phyloP scores from a whole-genome alignment of 2,113 vertebrate genomes.

The Sapayoa aenigma region DNA sequence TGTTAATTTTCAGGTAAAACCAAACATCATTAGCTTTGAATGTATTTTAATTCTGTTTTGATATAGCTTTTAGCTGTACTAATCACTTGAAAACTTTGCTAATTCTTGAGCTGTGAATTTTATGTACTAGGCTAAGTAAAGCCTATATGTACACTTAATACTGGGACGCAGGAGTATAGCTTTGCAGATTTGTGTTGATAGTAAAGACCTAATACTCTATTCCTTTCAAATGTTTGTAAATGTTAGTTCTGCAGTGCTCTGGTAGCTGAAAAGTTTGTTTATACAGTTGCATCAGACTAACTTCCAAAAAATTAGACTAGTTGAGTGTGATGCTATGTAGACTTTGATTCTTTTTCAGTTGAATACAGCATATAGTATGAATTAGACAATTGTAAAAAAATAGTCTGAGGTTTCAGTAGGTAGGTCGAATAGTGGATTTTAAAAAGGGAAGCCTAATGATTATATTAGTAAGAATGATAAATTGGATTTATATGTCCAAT shows the following conservation, averaged over 20 bases:
- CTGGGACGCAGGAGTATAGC: background rate
- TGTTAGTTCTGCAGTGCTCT: background rate
- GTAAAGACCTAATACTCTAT: background rate
- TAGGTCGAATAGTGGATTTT: background rate
- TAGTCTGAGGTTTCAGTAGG: background rate
- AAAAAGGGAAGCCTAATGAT: background rate
- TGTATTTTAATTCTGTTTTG: background rate
- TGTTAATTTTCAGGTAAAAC: constrained; percentile 96
- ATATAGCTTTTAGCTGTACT: background rate
- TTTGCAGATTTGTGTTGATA: background rate
- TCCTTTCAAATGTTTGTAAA: background rate
- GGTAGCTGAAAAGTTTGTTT: background rate
- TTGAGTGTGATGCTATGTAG: background rate
- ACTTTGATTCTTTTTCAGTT: background rate
- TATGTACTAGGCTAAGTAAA: background rate
- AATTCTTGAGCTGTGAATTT: background rate
- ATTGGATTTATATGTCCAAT: background rate
- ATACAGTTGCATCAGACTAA: background rate
- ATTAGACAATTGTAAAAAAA: background rate
- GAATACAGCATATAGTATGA: background rate
- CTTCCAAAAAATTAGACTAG: background rate
- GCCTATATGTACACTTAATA: background rate
- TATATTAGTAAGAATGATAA: background rate
- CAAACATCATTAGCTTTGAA: background rate
- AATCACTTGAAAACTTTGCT: background rate